These are phyloP conservation scores for Dryobates pubescens DNA, from an alignment of 2,797 vertebrate genomes.

Conservation along the genomic window DNA sequence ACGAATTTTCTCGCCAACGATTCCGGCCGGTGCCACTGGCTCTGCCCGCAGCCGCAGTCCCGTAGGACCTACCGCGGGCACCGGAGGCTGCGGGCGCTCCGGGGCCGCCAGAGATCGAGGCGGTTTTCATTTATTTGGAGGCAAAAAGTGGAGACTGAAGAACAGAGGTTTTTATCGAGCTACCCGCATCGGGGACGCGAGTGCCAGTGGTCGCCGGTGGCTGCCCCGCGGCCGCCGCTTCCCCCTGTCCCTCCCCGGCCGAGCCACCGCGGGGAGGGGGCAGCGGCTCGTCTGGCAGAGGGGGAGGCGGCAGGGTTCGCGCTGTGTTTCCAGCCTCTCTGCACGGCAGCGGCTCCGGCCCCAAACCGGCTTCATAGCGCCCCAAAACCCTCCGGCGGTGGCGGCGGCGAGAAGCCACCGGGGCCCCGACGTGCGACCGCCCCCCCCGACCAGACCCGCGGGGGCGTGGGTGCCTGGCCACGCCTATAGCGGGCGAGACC, in stretches of 20 bases:
- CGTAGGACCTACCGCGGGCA: neutral
- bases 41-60: neutral
- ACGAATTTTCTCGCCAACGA: neutral
- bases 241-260: neutral
- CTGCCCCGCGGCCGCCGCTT: neutral
- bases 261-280: neutral
- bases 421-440: neutral
- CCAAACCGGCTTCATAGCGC: neutral
- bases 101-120: neutral
- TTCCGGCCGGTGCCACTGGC: neutral
- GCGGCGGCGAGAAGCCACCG: neutral
- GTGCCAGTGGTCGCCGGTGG: neutral
- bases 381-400: neutral
- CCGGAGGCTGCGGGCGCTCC: neutral
- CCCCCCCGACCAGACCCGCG: neutral
- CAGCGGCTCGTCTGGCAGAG: neutral
- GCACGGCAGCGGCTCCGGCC: neutral
- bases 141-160: neutral
- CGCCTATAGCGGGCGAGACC: fast-evolving
- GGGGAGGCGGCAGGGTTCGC: neutral
- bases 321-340: neutral
- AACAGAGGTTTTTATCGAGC: neutral
- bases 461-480: fast-evolving
- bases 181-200: too few species aligned
- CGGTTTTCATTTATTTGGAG: fast-evolving